These are phyloP conservation scores for Andrena haemorrhoa DNA, from an alignment of 2,888 invertebrate species.

Conservation along the genomic window DNA sequence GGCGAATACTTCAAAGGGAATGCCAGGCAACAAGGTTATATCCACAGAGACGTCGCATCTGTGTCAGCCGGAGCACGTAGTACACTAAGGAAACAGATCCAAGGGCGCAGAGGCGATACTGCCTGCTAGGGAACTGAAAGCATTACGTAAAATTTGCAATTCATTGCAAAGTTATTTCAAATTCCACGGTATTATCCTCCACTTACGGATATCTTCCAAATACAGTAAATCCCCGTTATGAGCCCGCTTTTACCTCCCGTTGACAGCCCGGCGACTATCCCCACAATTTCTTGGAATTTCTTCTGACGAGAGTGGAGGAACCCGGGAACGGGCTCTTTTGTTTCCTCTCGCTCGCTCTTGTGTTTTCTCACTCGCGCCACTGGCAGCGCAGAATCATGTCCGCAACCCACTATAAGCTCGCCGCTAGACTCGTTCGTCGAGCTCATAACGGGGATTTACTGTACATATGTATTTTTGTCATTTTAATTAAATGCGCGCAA, in stretches of 20 bases:
- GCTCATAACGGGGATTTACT: no score
- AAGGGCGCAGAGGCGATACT: conserved; percentile 14
- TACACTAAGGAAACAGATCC: conserved; percentile 53
- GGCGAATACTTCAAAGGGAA: conserved; percentile 75
- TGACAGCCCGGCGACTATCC: no score
- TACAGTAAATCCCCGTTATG: no score
- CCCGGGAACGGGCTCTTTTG: no score
- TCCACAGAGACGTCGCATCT: conserved; percentile 61
- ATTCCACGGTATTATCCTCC: not conserved
- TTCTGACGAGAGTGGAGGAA: no score
- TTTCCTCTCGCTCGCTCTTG: no score
- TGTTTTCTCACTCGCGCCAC: no score
- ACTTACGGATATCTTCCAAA: not conserved
- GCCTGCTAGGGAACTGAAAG: conserved; percentile 7
- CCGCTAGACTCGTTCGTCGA: no score
- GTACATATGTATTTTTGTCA: not conserved
- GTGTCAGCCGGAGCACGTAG: conserved; percentile 31
- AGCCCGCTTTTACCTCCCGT: no score
- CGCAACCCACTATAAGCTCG: no score
- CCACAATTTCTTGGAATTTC: no score
- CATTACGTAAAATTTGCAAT: conserved; percentile 12
- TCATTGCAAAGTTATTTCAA: not conserved
- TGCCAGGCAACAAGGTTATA: conserved; percentile 66
- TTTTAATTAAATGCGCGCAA: not conserved
- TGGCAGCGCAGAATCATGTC: no score